A percentile compares a stretch with the other conserved stretches of the same genome.
Conservation (phyloP, 2,113 vertebrate genomes). For the Seriola rivoliana region DNA sequence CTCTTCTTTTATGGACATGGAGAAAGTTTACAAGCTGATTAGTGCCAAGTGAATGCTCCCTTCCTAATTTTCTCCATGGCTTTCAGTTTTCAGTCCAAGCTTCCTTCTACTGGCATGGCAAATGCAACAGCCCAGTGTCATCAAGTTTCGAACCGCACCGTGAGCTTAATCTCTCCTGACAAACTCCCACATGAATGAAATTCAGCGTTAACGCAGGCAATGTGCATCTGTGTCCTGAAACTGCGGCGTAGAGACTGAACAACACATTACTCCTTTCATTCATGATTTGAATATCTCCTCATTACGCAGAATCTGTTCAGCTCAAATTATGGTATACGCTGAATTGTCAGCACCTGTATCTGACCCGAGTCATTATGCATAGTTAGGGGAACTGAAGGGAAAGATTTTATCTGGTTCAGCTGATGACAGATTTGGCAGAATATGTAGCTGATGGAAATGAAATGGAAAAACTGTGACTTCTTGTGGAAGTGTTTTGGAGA, state of each 20-base stretch:
- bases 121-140: conserved; percentile 38
- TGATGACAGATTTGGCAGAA: conserved; percentile 60
- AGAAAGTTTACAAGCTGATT: conserved; percentile 54
- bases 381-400: conserved; percentile 50
- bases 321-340: conserved; percentile 31
- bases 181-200: conserved; percentile 42
- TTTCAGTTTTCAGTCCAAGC: conserved; percentile 51
- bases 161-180: conserved; percentile 53
- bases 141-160: conserved; percentile 24
- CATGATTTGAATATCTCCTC: conserved; percentile 22
- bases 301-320: conserved; percentile 36
- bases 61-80: conserved; percentile 47
- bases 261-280: conserved; percentile 28
- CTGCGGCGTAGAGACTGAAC: conserved; percentile 10
- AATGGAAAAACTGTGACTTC: conserved; percentile 44
- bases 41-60: conserved; percentile 55
- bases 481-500: conserved; percentile 32
- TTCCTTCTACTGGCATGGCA: conserved; percentile 51
- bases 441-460: conserved; percentile 44
- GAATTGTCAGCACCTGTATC: conserved; percentile 54
- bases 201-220: conserved; percentile 32
- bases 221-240: conserved; percentile 11
- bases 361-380: conserved; percentile 58
- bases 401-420: conserved; percentile 51
- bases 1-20: conserved; percentile 58